Percentiles rank a stretch among this genome's conserved stretches.
phyloP scores from a whole-genome alignment of 2,888 invertebrate species.

The Loripinus fragilis region DNA sequence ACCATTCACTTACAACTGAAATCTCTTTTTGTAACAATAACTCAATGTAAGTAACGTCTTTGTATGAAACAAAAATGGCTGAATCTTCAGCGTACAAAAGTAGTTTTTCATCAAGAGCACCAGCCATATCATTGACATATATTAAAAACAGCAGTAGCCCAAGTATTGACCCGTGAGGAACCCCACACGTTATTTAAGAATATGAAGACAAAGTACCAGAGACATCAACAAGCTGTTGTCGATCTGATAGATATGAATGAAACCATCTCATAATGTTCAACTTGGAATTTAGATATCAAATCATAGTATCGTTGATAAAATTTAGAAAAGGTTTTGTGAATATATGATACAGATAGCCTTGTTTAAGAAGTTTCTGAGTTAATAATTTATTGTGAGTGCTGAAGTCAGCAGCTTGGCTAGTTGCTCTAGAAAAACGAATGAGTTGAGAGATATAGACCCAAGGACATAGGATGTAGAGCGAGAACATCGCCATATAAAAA shows the following conservation, averaged over 20 bases:
- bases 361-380: too few relatives aligned
- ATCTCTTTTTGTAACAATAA: not conserved
- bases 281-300: too few relatives aligned
- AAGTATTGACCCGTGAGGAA: not conserved
- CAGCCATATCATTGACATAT: not conserved
- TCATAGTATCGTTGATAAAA: too few relatives aligned
- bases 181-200: not conserved
- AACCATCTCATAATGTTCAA: not conserved
- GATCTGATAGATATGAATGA: not conserved
- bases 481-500: too few relatives aligned
- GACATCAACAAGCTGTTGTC: not conserved
- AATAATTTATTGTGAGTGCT: too few relatives aligned
- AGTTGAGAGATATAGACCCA: too few relatives aligned
- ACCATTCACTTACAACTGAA: constrained; percentile 14
- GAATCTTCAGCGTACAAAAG: not conserved
- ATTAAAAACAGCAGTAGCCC: not conserved
- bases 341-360: too few relatives aligned
- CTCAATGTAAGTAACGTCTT: not conserved
- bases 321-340: too few relatives aligned
- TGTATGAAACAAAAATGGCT: not conserved
- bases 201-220: not conserved
- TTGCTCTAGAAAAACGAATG: too few relatives aligned
- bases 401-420: too few relatives aligned
- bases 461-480: too few relatives aligned
- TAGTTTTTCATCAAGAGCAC: not conserved